Percentiles rank a stretch among this genome's conserved stretches.
Evolutionary conservation across 2,888 invertebrate genomes (phyloP).

Genomic region (Sympetrum striolatum): DNA sequence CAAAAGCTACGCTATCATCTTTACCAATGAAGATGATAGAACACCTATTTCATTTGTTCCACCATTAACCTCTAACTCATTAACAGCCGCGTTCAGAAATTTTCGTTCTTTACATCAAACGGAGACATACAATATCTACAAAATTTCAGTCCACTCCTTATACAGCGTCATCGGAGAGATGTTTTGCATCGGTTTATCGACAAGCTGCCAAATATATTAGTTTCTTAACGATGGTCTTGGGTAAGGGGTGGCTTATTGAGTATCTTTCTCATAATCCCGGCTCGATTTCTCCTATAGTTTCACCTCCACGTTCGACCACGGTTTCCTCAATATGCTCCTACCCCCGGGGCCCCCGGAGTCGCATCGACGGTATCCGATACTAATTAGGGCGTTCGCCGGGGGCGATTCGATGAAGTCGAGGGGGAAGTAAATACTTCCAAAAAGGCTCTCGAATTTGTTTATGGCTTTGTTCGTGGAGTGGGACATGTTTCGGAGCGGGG

Average conservation of each 20-base stretch:
- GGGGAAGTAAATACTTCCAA: neutral
- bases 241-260: neutral
- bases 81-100: too few species aligned
- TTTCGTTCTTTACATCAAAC: too few species aligned
- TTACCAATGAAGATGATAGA: too few species aligned
- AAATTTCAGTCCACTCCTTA: neutral
- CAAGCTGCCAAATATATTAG: neutral
- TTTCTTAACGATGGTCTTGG: neutral
- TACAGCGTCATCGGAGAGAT: neutral
- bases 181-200: neutral
- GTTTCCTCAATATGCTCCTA: neutral
- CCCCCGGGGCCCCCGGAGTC: neutral
- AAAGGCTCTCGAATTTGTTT: conserved; percentile 23
- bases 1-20: too few species aligned
- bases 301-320: neutral
- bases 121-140: too few species aligned
- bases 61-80: too few species aligned
- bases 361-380: conserved; percentile 7
- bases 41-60: too few species aligned
- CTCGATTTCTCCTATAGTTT: neutral
- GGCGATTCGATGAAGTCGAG: neutral
- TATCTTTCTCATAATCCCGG: neutral
- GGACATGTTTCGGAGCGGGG: neutral
- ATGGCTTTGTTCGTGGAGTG: neutral
- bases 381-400: conserved; percentile 16